Evolutionary conservation across 2,797 vertebrate species (phyloP), one percentile per base, ranked within the genome.

Genomic region (Phrynocephalus vlangalii): DNA sequence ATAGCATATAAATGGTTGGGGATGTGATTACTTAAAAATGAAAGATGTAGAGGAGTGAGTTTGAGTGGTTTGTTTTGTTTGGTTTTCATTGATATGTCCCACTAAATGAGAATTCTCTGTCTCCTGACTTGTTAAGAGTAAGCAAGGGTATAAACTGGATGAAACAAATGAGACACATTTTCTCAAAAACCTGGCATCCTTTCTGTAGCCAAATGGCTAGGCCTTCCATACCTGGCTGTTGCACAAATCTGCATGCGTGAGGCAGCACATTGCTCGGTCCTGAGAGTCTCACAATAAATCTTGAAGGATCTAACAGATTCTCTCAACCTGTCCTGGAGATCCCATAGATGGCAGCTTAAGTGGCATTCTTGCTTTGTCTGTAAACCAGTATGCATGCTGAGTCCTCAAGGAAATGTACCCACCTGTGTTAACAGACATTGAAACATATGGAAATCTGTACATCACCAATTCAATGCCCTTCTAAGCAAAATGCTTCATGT

Each of bases 171-270:
- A 30, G 13, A 44, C 38, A 44, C 0, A 3, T 44, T 44, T 44
- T 90, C 90, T 83, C 82, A 87, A 78, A 83, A 93, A 81, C 33
- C 90, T 90, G 89, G 76, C 85, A 20, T 90, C 86, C 52, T 89
- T 13, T 1, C 71, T 79, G 44, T 84, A 70, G 30, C 79, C 63
- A 82, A 0, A 79, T 89, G 86, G 86, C 60, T 78, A 33, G 73
- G 72, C 87, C 83, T 93, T 48, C 66, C 73, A 70, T n/a, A 30
- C 30, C 91, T 77, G 77, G 0, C 0, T 86, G 56, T 86, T 93
- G 87, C 85, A 90, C 67, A 91, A 91, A 28, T 38, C 33, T 76
- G 30, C 83, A 71, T 91, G 87, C 93, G 86, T 0, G 2, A 88
- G 85, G 89, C 86, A 91, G 30, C 30, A 48, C 1, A 6, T 92